A percentile compares a stretch with the other conserved stretches of the same genome.
These are phyloP conservation scores for Euphonia xanthogaster DNA, from an alignment of 2,797 vertebrate genomes.

Conservation along the genomic window DNA sequence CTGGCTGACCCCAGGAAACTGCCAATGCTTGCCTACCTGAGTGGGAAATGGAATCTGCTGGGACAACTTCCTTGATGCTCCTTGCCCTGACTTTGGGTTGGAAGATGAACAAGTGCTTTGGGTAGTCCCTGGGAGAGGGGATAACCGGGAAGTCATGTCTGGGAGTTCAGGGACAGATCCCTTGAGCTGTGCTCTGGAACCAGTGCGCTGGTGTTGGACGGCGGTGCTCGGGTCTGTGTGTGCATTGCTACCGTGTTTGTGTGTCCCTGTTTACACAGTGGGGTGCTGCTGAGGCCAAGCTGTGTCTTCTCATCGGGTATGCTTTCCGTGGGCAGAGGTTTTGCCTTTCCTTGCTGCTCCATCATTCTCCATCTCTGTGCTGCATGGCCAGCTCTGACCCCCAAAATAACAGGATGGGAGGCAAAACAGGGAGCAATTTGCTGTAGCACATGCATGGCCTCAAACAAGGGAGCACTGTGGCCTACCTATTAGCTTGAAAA, in stretches of 20 bases:
- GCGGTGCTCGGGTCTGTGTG: fast-evolving
- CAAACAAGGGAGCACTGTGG: neutral
- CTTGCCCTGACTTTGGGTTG: neutral
- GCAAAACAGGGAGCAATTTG: neutral
- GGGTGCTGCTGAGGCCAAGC: neutral
- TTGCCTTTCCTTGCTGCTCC: neutral
- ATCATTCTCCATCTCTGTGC: neutral
- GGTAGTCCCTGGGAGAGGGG: neutral
- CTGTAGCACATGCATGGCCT: neutral
- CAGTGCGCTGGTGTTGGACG: fast-evolving
- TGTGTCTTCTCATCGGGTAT: fast-evolving
- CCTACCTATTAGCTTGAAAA: neutral
- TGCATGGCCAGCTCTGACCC: neutral
- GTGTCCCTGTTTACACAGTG: neutral
- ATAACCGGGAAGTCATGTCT: fast-evolving
- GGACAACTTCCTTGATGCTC: neutral
- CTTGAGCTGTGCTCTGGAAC: neutral
- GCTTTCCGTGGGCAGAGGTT: neutral
- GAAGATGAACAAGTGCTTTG: neutral
- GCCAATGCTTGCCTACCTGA: fast-evolving
- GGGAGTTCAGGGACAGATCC: neutral
- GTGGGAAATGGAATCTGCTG: neutral
- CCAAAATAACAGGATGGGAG: neutral
- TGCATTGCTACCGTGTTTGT: neutral
- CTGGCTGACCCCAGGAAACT: neutral